Evolutionary conservation across 2,888 invertebrate genomes (phyloP).

Genomic region (Dioctria rufipes): DNA sequence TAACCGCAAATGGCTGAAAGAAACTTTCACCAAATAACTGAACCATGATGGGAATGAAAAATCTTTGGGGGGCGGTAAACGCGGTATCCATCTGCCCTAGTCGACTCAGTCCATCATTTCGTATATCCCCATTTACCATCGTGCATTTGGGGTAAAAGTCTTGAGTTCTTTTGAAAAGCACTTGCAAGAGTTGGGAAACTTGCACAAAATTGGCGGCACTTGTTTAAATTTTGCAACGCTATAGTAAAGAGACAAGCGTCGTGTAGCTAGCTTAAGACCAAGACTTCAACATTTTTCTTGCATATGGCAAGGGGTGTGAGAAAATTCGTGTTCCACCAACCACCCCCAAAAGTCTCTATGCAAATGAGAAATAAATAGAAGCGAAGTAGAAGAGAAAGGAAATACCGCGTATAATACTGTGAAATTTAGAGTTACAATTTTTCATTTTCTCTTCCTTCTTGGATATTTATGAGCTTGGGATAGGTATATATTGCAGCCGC

Average conservation of each 20-base stretch:
- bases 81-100: too few relatives aligned
- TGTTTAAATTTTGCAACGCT: constrained; percentile 3
- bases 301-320: neutral
- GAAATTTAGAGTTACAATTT: constrained; percentile 37
- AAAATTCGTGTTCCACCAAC: constrained; percentile 1
- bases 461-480: constrained; percentile 20
- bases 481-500: neutral
- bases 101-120: too few relatives aligned
- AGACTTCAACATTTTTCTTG: too few relatives aligned
- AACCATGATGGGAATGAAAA: constrained; percentile 30
- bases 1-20: constrained; percentile 34
- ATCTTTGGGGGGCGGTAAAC: neutral
- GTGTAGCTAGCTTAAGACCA: too few relatives aligned
- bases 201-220: neutral
- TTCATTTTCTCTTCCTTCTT: constrained; percentile 2
- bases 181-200: neutral
- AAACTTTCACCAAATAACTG: constrained; percentile 36
- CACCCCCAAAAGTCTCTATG: too few relatives aligned
- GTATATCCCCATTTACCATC: too few relatives aligned
- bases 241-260: neutral
- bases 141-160: too few relatives aligned
- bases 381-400: neutral
- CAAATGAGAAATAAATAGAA: neutral
- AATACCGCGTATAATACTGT: neutral
- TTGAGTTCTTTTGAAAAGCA: too few relatives aligned